Evolutionary conservation across 2,888 invertebrate genomes (phyloP).

Genomic region (Erebia palarica): DNA sequence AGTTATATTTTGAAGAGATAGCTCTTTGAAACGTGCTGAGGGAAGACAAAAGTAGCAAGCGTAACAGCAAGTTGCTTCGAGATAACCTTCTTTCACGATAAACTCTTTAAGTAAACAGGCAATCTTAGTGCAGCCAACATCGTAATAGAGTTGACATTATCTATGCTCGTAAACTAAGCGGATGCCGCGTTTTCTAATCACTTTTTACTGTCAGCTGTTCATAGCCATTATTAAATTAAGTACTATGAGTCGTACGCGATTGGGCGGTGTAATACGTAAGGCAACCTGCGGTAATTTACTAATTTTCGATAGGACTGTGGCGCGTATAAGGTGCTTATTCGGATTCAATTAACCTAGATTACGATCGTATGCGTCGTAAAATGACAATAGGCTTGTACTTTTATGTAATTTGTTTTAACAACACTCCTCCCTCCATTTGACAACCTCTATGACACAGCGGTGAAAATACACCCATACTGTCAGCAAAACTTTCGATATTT

Average conservation of each 20-base stretch:
- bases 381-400: constrained; percentile 40
- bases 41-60: not conserved
- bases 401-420: constrained; percentile 40
- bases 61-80: not conserved
- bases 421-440: constrained; percentile 15
- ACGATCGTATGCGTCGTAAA: constrained; percentile 44
- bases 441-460: not conserved
- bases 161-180: not conserved
- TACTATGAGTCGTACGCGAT: constrained; percentile 33
- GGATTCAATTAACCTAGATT: constrained; percentile 48
- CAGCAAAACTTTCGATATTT: not conserved
- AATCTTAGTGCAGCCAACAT: not conserved
- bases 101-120: not conserved
- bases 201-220: not conserved
- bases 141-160: not conserved
- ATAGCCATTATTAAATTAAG: constrained; percentile 28
- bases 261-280: constrained; percentile 34
- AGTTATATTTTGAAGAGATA: no score
- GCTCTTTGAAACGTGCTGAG: not conserved
- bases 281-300: constrained; percentile 36
- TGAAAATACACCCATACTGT: not conserved
- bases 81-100: not conserved
- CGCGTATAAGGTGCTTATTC: constrained; percentile 44
- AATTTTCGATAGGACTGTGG: constrained; percentile 43
- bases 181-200: constrained; percentile 10